Conservation (phyloP, 2,888 invertebrate species). For the Meghimatium bilineatum region DNA sequence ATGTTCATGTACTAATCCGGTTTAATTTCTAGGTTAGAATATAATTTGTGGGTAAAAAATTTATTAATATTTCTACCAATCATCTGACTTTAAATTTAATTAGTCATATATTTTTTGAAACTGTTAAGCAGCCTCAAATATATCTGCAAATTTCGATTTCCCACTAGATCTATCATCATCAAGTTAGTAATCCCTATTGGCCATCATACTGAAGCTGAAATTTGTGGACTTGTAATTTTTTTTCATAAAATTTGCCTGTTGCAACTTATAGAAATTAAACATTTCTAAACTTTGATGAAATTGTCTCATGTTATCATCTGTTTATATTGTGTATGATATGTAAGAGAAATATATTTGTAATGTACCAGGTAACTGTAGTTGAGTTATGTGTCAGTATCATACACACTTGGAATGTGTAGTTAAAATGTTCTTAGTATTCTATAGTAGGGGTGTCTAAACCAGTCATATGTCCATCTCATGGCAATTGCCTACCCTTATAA, state of each 20-base stretch:
- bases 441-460: too few relatives aligned
- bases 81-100: background rate
- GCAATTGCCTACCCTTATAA: too few relatives aligned
- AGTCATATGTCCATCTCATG: too few relatives aligned
- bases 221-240: conserved; percentile 3
- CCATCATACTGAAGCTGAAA: conserved; percentile 22
- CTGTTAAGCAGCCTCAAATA: background rate
- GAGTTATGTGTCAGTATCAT: too few relatives aligned
- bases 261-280: conserved; percentile 34
- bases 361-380: too few relatives aligned
- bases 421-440: too few relatives aligned
- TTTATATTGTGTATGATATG: background rate
- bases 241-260: conserved; percentile 18
- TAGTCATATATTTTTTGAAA: background rate
- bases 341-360: too few relatives aligned
- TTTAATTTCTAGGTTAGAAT: too few relatives aligned
- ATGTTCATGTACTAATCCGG: too few relatives aligned
- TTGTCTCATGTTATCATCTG: background rate
- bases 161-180: too few relatives aligned
- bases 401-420: too few relatives aligned
- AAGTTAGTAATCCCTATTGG: background rate
- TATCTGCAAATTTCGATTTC: background rate
- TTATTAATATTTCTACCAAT: background rate
- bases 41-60: too few relatives aligned
- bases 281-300: conserved; percentile 25